Conservation (phyloP, 2,888 invertebrate species). For the Brachylomia viminalis region DNA sequence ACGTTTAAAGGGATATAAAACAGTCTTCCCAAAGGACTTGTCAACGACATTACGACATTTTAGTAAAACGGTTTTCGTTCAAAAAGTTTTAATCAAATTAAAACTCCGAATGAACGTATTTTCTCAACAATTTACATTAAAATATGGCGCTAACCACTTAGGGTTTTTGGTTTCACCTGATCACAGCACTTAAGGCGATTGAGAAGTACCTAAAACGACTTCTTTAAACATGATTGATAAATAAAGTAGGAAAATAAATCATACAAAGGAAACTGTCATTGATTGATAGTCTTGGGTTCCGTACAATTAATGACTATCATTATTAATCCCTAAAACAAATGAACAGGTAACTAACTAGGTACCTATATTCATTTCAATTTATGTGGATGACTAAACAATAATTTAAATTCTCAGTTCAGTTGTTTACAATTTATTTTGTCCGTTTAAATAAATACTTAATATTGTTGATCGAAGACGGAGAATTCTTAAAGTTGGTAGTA, state of each 20-base stretch:
- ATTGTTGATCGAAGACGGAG: no score
- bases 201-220: constrained; percentile 3
- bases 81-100: constrained; percentile 6
- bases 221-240: constrained; percentile 36
- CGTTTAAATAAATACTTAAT: constrained; percentile 31
- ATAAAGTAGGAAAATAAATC: constrained; percentile 33
- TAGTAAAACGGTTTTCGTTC: not conserved
- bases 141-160: not conserved
- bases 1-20: constrained; percentile 13
- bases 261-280: constrained; percentile 47
- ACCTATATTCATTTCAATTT: constrained; percentile 67
- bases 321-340: constrained; percentile 64
- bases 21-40: not conserved
- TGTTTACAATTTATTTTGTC: constrained; percentile 23
- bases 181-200: constrained; percentile 26
- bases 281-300: constrained; percentile 66
- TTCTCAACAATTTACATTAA: not conserved
- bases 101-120: not conserved
- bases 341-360: constrained; percentile 60
- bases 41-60: constrained; percentile 5
- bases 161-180: constrained; percentile 18
- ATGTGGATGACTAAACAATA: constrained; percentile 14
- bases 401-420: constrained; percentile 5
- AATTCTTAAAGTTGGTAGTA: no score
- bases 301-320: constrained; percentile 42